phyloP scores from a whole-genome alignment of 2,888 invertebrate genomes.

The Epistrophella euchroma region DNA sequence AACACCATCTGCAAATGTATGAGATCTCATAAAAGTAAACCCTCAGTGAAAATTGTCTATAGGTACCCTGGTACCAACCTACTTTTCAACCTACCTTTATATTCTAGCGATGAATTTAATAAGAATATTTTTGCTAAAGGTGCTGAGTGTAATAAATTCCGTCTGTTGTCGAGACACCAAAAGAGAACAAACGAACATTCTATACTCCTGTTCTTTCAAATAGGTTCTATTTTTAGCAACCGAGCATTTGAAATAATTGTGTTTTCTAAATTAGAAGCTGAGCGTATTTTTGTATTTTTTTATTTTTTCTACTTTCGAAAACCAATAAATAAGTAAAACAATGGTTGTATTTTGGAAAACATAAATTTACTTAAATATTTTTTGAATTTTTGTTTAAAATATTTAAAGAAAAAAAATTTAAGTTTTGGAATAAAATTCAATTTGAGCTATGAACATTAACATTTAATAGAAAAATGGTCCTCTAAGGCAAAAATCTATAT shows the following conservation, averaged over 20 bases:
- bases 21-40: constrained; percentile 64
- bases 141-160: constrained; percentile 63
- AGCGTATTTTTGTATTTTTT: too few relatives aligned
- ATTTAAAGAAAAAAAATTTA: too few relatives aligned
- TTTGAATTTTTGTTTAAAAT: too few relatives aligned
- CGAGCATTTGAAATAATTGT: neutral
- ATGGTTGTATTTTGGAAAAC: too few relatives aligned
- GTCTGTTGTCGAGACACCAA: constrained; percentile 52
- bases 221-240: neutral
- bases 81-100: neutral
- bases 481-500: too few relatives aligned
- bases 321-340: too few relatives aligned
- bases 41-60: constrained; percentile 62
- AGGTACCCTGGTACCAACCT: neutral
- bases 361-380: too few relatives aligned
- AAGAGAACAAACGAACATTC: neutral
- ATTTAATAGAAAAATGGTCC: too few relatives aligned
- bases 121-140: constrained; percentile 58
- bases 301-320: too few relatives aligned
- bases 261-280: too few relatives aligned
- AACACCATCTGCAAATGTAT: constrained; percentile 70
- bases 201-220: neutral
- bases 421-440: too few relatives aligned
- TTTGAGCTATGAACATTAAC: too few relatives aligned
- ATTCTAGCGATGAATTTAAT: constrained; percentile 68